phyloP scores from a whole-genome alignment of 2,888 invertebrate genomes.

The Epsilonema sp. region DNA sequence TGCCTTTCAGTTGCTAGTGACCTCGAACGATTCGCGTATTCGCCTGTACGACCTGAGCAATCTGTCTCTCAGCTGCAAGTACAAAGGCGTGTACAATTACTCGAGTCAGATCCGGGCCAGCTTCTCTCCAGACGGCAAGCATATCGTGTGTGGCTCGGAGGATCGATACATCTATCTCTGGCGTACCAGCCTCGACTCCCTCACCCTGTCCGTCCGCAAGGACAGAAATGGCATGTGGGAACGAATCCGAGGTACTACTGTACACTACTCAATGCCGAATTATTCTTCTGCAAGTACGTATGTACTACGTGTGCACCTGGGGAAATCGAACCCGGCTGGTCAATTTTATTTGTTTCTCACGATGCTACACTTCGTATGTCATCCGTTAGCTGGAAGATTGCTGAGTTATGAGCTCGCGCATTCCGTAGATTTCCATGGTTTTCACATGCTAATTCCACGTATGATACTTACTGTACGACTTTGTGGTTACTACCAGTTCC shows the following conservation, averaged over 20 bases:
- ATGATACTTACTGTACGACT: too few species aligned
- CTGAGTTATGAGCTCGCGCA: too few species aligned
- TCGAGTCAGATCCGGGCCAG: conserved; percentile 76
- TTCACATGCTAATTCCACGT: too few species aligned
- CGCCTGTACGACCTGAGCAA: conserved; percentile 84
- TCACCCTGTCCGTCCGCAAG: conserved; percentile 69
- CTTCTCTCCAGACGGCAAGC: conserved; percentile 84
- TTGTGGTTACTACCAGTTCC: too few species aligned
- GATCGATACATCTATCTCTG: conserved; percentile 94
- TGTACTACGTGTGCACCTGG: neutral
- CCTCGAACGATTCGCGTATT: conserved; percentile 90
- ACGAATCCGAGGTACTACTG: conserved; percentile 48
- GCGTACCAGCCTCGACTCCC: conserved; percentile 88
- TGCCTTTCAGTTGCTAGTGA: conserved; percentile 59
- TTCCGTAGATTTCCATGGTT: too few species aligned
- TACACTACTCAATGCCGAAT: neutral
- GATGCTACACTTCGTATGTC: too few species aligned
- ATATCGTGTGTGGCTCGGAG: conserved; percentile 88
- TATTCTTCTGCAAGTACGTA: neutral
- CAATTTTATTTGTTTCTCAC: too few species aligned
- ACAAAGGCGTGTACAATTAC: conserved; percentile 54
- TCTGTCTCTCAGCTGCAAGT: conserved; percentile 79
- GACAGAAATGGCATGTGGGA: conserved; percentile 97
- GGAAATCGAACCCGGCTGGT: too few species aligned
- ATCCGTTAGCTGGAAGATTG: too few species aligned